phyloP scores from a whole-genome alignment of 2,113 vertebrate species.

The Piprites chloris region DNA sequence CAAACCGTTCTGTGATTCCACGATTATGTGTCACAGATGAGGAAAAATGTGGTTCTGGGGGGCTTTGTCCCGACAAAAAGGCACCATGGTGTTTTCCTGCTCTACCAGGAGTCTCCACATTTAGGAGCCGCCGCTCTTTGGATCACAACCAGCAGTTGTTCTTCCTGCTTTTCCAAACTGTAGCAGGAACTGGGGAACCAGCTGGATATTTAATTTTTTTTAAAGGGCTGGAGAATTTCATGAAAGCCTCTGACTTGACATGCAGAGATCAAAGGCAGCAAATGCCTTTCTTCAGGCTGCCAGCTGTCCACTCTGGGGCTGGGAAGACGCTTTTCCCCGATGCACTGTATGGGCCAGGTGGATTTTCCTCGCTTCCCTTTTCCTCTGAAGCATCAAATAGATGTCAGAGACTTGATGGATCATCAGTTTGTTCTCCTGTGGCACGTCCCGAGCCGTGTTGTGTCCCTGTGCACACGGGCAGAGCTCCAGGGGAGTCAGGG shows the following conservation, averaged over 20 bases:
- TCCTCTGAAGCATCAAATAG: background rate
- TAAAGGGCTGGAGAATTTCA: background rate
- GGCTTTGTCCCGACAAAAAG: background rate
- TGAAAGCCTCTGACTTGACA: background rate
- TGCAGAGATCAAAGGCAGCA: background rate
- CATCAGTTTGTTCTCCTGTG: background rate
- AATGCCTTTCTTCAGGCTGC: background rate
- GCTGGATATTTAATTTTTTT: background rate
- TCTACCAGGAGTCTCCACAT: background rate
- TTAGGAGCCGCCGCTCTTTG: background rate
- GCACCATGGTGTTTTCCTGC: background rate
- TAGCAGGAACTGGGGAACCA: background rate
- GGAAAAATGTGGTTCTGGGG: fast-evolving
- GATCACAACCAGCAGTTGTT: background rate
- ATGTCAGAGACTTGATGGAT: background rate
- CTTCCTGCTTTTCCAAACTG: background rate
- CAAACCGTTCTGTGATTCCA: background rate
- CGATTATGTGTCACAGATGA: background rate
- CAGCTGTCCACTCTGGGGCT: background rate
- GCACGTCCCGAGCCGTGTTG: background rate
- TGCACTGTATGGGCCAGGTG: background rate
- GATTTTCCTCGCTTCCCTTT: background rate
- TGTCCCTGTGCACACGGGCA: background rate
- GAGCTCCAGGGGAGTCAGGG: background rate
- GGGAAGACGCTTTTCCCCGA: background rate